Base-by-base conservation (phyloP, 2,113 vertebrate genomes). In the Rhynchomys soricoides region DNA sequence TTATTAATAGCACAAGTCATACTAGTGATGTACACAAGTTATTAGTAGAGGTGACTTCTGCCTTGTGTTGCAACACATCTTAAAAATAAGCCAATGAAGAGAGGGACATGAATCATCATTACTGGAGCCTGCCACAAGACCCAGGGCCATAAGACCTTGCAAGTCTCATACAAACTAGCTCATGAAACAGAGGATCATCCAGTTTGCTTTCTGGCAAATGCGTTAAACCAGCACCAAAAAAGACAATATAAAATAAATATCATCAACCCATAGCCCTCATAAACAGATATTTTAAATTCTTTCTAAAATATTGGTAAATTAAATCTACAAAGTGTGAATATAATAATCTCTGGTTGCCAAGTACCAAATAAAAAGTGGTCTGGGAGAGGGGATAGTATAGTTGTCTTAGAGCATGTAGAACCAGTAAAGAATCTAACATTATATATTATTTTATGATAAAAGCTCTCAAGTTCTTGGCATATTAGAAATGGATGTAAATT, bases 1-100 rank as follows among this genome's bases (percentile, higher is more conserved):
- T 98, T 97, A 98, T 98, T 98, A 96, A 98, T 97, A 97, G 24
- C n/a, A 62, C 71, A 92, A 64, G 59, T 73, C 2, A 3, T n/a
- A 82, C 52, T 94, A 95, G 48, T 55, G 91, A 45, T 92, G 43
- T 86, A 98, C 94, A 96, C 91, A 95, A 94, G 93, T 88, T 95
- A 71, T 85, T 92, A 73, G 79, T 50, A 94, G 96, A 96, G 62
- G 12, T 96, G 88, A 81, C 93, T 93, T 90, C 96, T 97, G 66
- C 17, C 43, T 73, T 81, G 62, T 95, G 66, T 79, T 97, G 82
- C 83, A 96, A 89, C 66, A 97, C 73, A 71, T 95, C 90, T 97
- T 96, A 90, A 86, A 97, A 98, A 98, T 97, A 97, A 98, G 71
- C 50, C 91, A 97, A 43, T 10, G 83, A 81, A 93, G 73, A 93